phyloP scores from a whole-genome alignment of 2,888 invertebrate species.

The Rhopalosiphum nymphaeae region DNA sequence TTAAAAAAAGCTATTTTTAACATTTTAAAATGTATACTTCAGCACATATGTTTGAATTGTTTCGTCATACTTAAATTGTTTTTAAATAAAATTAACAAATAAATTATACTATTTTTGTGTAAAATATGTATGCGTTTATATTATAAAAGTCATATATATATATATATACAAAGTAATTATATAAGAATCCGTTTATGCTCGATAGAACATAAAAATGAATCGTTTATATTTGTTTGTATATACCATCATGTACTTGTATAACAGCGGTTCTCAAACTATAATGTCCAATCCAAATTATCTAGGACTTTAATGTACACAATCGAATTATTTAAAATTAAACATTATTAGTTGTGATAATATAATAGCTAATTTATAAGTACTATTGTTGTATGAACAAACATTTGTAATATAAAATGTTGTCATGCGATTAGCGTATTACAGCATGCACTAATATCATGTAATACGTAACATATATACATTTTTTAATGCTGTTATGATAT shows the following conservation, averaged over 20 bases:
- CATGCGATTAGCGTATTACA: no score
- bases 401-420: no score
- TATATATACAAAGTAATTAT: background rate
- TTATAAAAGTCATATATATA: background rate
- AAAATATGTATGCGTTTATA: background rate
- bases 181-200: background rate
- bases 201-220: background rate
- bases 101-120: background rate
- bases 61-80: background rate
- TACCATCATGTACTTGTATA: background rate
- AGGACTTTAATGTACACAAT: background rate
- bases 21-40: background rate
- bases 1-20: background rate
- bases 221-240: background rate
- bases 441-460: no score
- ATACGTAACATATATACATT: no score
- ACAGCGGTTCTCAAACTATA: background rate
- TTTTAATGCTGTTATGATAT: no score
- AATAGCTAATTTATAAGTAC: background rate
- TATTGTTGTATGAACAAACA: no score
- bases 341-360: background rate
- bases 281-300: background rate
- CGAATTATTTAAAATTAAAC: background rate
- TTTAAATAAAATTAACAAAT: background rate
- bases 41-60: background rate